Percentiles rank a stretch among this genome's conserved stretches.
Evolutionary conservation across 2,888 invertebrate species (phyloP).

Genomic region (Ganaspis brasiliensis): DNA sequence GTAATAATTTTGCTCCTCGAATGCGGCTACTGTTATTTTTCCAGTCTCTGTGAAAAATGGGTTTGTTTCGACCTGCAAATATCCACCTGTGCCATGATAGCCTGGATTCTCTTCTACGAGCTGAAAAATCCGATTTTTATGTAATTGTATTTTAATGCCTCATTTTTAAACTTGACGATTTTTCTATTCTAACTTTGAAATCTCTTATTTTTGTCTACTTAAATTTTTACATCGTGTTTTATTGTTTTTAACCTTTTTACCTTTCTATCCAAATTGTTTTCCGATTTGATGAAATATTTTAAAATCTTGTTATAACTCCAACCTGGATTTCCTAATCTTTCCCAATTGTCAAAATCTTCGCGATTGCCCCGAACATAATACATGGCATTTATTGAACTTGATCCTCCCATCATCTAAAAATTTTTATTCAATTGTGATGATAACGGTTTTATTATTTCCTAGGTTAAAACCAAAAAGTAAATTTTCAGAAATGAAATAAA

Average conservation of each 20-base stretch:
- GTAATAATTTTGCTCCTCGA: background rate
- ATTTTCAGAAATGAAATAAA: no score
- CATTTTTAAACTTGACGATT: no score
- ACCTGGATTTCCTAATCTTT: constrained; percentile 89
- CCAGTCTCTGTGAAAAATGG: no score
- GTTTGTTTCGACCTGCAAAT: constrained; percentile 82
- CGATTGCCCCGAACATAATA: constrained; percentile 94
- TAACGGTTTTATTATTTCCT: no score
- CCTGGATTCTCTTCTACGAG: constrained; percentile 72
- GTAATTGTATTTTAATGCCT: background rate
- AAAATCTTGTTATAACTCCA: constrained; percentile 93
- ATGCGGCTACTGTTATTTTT: no score
- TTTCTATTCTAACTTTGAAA: no score
- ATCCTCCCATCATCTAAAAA: constrained; percentile 86
- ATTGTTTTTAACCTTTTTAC: background rate
- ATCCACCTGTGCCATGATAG: constrained; percentile 84
- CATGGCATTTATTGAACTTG: constrained; percentile 95
- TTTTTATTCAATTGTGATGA: background rate
- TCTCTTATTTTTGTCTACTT: no score
- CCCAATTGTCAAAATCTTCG: constrained; percentile 93
- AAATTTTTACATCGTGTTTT: no score
- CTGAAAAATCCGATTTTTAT: background rate
- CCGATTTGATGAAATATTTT: constrained; percentile 93
- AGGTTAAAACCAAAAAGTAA: no score
- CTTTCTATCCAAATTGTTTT: constrained; percentile 86